Evolutionary conservation across 2,797 vertebrate genomes (phyloP).

Genomic region (Anableps anableps): DNA sequence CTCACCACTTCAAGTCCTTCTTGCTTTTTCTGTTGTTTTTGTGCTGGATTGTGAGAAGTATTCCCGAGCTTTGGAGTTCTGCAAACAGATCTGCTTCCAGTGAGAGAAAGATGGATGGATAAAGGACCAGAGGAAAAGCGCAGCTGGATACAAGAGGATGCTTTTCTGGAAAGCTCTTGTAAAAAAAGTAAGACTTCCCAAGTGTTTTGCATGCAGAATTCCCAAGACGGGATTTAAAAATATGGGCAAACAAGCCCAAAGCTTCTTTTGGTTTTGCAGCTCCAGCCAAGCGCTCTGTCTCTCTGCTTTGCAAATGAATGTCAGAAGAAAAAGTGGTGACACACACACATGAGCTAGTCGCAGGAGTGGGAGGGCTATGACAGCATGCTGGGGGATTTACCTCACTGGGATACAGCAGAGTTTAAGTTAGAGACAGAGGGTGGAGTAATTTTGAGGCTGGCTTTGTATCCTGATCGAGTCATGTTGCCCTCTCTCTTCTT

Average conservation of each 20-base stretch:
- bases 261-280: constrained; percentile 24
- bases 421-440: constrained; percentile 41
- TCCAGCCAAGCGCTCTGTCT: constrained; percentile 59
- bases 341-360: constrained; percentile 42
- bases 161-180: constrained; percentile 40
- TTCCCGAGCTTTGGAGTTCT: constrained; percentile 27
- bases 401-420: constrained; percentile 61
- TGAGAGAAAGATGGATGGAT: constrained; percentile 39
- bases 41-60: constrained; percentile 8
- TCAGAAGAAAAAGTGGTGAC: constrained; percentile 72
- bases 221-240: constrained; percentile 7
- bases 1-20: constrained; percentile 59
- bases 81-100: constrained; percentile 21
- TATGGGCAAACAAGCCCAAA: background rate
- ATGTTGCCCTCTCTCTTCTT: constrained; percentile 54
- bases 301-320: constrained; percentile 72
- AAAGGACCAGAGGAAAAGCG: constrained; percentile 31
- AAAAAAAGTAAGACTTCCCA: constrained; percentile 21
- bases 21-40: constrained; percentile 13
- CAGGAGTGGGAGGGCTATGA: constrained; percentile 73
- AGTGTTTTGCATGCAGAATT: constrained; percentile 30
- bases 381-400: constrained; percentile 71
- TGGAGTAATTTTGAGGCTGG: constrained; percentile 59
- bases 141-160: constrained; percentile 54
- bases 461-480: constrained; percentile 68